These are phyloP conservation scores for Dasyornis broadbenti DNA, from an alignment of 2,113 vertebrate species.

Conservation along the genomic window DNA sequence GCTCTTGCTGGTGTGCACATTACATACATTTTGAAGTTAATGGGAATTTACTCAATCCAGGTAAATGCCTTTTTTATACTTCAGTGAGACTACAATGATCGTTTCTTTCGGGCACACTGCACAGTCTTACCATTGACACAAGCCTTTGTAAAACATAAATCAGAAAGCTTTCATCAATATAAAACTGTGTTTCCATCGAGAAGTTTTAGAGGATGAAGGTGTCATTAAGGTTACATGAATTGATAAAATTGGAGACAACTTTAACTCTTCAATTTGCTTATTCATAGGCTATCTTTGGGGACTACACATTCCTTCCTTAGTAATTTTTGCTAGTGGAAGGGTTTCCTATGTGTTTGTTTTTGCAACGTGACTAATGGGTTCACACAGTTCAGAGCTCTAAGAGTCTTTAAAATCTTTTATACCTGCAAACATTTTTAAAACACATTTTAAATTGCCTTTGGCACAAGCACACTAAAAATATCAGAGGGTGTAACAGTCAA, in stretches of 20 bases:
- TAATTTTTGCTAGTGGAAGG: neutral
- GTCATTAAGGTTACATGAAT: neutral
- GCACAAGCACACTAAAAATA: constrained; percentile 3
- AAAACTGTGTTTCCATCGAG: neutral
- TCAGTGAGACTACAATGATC: neutral
- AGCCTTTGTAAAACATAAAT: neutral
- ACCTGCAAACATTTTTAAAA: constrained; percentile 49
- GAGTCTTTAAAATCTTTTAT: constrained; percentile 6
- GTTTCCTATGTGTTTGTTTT: constrained; percentile 19
- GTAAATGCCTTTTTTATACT: neutral
- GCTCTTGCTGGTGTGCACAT: neutral
- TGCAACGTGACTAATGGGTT: constrained; percentile 45
- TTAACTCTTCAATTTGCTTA: neutral
- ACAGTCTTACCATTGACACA: neutral
- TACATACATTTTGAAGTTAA: neutral
- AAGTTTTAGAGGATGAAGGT: neutral
- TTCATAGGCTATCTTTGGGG: neutral
- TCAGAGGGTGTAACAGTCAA: neutral
- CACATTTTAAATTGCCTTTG: constrained; percentile 31
- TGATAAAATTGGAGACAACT: neutral
- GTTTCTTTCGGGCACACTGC: neutral
- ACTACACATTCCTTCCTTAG: neutral
- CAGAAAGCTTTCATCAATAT: neutral
- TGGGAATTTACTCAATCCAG: neutral
- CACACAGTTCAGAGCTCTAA: constrained; percentile 15